Percentiles rank a stretch among this genome's conserved stretches.
Evolutionary conservation across 2,888 invertebrate genomes (phyloP).

Genomic region (Pteria penguin): DNA sequence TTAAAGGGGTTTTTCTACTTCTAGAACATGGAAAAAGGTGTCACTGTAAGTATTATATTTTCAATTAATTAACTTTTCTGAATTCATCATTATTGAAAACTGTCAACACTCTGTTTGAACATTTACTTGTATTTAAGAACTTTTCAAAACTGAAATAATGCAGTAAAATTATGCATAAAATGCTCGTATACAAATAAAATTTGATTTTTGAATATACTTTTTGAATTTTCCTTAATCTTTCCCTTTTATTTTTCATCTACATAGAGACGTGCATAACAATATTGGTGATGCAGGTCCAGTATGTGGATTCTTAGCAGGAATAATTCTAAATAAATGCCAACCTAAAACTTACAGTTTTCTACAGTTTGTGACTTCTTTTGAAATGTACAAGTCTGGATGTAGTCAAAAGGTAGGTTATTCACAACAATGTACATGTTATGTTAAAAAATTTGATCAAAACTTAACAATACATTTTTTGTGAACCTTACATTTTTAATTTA

Average conservation of each 20-base stretch:
- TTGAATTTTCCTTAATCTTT: neutral
- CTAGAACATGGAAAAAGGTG: neutral
- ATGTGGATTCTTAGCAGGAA: constrained; percentile 24
- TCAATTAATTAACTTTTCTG: neutral
- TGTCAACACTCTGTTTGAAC: too few species aligned
- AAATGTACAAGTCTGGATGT: constrained; percentile 36
- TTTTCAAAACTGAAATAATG: too few species aligned
- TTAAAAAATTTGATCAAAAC: too few species aligned
- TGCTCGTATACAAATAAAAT: too few species aligned
- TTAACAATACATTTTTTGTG: too few species aligned
- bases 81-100: too few species aligned
- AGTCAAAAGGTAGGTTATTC: constrained; percentile 30
- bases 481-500: too few species aligned
- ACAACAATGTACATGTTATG: too few species aligned
- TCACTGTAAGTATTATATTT: neutral
- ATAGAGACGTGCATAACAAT: neutral
- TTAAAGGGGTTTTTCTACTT: neutral
- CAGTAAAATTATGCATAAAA: too few species aligned
- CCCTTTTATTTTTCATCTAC: too few species aligned
- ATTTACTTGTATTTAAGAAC: too few species aligned
- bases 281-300: constrained; percentile 20
- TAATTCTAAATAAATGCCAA: constrained; percentile 6
- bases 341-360: constrained; percentile 25
- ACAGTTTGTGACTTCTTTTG: constrained; percentile 24
- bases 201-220: neutral